phyloP scores from a whole-genome alignment of 1,140 invertebrate genomes.

The Drosophila paulistorum region DNA sequence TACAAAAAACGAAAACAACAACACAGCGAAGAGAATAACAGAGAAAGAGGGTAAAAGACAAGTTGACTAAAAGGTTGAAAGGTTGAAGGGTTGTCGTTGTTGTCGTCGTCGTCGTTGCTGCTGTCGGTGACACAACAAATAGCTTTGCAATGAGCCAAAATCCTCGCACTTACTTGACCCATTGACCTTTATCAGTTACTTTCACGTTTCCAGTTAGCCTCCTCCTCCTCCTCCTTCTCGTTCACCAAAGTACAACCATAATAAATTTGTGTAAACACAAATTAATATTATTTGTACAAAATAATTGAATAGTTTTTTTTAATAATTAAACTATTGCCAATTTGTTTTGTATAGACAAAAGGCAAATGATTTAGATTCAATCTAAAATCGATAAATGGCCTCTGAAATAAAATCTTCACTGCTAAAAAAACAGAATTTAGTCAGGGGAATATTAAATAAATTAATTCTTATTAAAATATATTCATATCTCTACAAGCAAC shows the following conservation, averaged over 20 bases:
- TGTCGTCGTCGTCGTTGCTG: not conserved
- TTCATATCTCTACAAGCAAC: no score
- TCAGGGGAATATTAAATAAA: no score
- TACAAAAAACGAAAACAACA: conserved; percentile 44
- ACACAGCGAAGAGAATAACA: not conserved
- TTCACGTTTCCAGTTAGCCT: not conserved
- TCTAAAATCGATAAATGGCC: no score
- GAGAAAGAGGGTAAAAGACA: not conserved
- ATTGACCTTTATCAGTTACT: conserved; percentile 15
- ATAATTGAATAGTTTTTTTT: not conserved
- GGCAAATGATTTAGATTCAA: not conserved
- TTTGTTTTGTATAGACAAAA: not conserved
- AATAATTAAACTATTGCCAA: not conserved
- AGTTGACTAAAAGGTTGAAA: conserved; percentile 29
- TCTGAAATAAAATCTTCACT: no score
- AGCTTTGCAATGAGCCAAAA: conserved; percentile 10
- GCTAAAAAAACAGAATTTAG: no score
- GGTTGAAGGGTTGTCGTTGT: conserved; percentile 22
- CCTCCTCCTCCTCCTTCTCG: no score
- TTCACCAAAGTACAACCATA: no score
- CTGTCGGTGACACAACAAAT: conserved; percentile 3
- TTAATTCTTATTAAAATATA: no score
- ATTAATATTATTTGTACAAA: not conserved
- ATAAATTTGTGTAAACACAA: not conserved
- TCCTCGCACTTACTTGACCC: conserved; percentile 22